A percentile compares a stretch with the other conserved stretches of the same genome.
Conservation (phyloP, 2,888 invertebrate species). For the Congeria kusceri region DNA sequence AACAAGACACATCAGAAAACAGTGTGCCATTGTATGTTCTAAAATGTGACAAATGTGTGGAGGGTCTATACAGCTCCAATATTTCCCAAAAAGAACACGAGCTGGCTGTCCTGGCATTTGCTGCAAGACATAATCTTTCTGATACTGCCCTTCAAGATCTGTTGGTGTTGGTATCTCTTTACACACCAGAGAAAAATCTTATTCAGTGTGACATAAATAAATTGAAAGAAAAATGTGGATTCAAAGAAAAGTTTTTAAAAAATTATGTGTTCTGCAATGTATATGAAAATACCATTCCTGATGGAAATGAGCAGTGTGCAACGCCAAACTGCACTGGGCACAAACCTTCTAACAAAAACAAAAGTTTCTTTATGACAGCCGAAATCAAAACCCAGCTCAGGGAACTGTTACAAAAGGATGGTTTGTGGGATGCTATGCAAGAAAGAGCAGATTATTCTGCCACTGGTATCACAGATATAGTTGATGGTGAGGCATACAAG, state of each 20-base stretch:
- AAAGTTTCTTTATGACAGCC: conserved; percentile 14
- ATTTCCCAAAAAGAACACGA: too few species aligned
- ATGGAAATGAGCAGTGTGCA: background rate
- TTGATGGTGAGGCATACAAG: conserved; percentile 36
- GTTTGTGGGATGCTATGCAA: background rate
- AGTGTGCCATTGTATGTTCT: too few species aligned
- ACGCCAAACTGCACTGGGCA: conserved; percentile 5
- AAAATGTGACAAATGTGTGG: too few species aligned
- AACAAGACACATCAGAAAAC: too few species aligned
- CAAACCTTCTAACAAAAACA: background rate
- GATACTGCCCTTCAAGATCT: too few species aligned
- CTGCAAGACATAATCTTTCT: too few species aligned
- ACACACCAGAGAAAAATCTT: background rate
- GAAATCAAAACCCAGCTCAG: background rate
- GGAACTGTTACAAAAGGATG: background rate
- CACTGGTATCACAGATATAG: conserved; percentile 16
- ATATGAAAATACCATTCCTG: conserved; percentile 8
- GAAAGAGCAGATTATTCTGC: background rate
- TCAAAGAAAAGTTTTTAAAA: background rate
- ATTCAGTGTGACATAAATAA: background rate
- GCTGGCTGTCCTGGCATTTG: too few species aligned
- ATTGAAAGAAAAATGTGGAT: too few species aligned
- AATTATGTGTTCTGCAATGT: conserved; percentile 3
- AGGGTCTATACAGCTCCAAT: too few species aligned
- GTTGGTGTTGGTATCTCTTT: too few species aligned